Conservation (phyloP, 2,113 vertebrate species). For the Anseranas semipalmata region DNA sequence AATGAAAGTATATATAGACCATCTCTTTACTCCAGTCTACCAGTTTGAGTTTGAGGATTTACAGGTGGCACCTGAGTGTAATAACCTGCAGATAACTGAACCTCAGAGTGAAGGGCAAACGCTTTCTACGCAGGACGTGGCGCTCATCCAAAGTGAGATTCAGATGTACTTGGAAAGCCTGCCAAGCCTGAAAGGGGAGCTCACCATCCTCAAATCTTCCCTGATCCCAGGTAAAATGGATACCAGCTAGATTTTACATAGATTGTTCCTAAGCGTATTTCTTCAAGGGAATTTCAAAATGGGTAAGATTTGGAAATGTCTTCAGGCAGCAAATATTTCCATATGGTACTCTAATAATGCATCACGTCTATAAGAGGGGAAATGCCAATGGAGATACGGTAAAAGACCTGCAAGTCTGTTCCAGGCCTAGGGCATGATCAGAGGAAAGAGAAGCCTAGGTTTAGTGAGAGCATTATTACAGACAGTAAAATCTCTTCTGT, state of each 20-base stretch:
- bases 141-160: slow-evolving; percentile 73
- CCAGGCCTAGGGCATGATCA: background rate
- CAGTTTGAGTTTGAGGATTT: slow-evolving; percentile 78
- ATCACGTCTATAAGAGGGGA: background rate
- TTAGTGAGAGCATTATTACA: background rate
- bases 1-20: slow-evolving; percentile 77
- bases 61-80: slow-evolving; percentile 23
- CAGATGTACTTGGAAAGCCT: slow-evolving; percentile 79
- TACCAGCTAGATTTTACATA: background rate
- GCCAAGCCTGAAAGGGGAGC: slow-evolving; percentile 79
- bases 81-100: background rate
- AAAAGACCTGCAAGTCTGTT: background rate
- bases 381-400: background rate
- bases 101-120: background rate
- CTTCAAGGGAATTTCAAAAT: background rate
- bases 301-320: background rate
- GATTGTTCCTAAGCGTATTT: background rate
- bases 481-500: background rate
- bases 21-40: slow-evolving; percentile 88
- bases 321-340: background rate
- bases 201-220: slow-evolving; percentile 81
- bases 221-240: slow-evolving; percentile 86
- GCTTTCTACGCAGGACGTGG: background rate
- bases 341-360: background rate
- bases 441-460: background rate